Evolutionary conservation across 2,888 invertebrate genomes (phyloP).

Genomic region (Barypeithes pellucidus): DNA sequence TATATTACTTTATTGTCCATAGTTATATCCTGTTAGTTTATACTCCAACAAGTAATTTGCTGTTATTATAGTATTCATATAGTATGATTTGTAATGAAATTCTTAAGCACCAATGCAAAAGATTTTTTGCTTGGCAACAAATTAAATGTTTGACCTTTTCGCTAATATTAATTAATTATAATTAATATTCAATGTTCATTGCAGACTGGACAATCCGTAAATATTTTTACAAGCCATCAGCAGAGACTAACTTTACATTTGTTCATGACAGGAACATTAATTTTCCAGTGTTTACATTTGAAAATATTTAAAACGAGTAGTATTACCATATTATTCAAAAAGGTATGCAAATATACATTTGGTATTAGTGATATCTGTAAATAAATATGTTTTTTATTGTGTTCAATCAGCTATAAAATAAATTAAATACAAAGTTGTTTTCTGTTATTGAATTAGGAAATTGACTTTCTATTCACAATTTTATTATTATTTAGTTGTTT

Average conservation of each 20-base stretch:
- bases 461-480: too few relatives aligned
- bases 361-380: neutral
- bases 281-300: neutral
- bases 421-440: too few relatives aligned
- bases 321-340: neutral
- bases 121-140: slow-evolving; percentile 39
- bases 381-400: too few relatives aligned
- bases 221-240: slow-evolving; percentile 38
- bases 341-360: neutral
- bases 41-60: too few relatives aligned
- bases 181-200: slow-evolving; percentile 41
- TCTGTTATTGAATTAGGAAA: too few relatives aligned
- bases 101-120: too few relatives aligned
- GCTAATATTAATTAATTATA: slow-evolving; percentile 31
- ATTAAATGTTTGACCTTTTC: slow-evolving; percentile 46
- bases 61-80: too few relatives aligned
- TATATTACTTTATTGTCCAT: too few relatives aligned
- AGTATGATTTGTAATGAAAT: too few relatives aligned
- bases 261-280: slow-evolving; percentile 16
- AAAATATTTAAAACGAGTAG: neutral
- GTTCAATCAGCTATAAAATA: too few relatives aligned
- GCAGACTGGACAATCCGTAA: slow-evolving; percentile 34
- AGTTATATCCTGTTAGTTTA: too few relatives aligned
- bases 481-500: too few relatives aligned
- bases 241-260: slow-evolving; percentile 19